Conservation (phyloP, 2,888 invertebrate genomes). For the Bembecia ichneumoniformis region DNA sequence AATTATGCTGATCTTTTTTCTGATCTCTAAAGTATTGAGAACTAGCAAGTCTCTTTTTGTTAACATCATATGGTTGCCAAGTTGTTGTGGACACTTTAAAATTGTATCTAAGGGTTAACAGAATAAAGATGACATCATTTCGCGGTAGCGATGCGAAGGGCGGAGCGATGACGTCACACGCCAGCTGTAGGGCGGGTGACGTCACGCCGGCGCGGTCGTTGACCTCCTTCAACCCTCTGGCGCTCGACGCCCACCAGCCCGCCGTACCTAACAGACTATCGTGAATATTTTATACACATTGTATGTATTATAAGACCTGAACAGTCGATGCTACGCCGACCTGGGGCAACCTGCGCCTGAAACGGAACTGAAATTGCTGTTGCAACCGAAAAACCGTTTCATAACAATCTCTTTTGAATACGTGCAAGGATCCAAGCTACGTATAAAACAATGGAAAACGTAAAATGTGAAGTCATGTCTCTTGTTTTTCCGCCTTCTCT, state of each 20-base stretch:
- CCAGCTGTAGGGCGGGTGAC: conserved; percentile 65
- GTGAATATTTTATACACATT: conserved; percentile 50
- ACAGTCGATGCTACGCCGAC: conserved; percentile 53
- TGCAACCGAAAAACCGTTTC: background rate
- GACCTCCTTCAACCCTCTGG: conserved; percentile 52
- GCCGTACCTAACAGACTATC: conserved; percentile 33
- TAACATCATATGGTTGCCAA: conserved; percentile 43
- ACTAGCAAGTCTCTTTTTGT: too few species aligned
- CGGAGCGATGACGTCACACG: conserved; percentile 53
- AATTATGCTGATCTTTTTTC: too few species aligned
- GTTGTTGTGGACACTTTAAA: conserved; percentile 29
- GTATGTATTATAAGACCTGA: conserved; percentile 33
- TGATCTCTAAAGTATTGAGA: too few species aligned
- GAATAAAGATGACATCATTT: conserved; percentile 42
- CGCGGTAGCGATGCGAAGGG: conserved; percentile 35
- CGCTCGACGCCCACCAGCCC: conserved; percentile 25
- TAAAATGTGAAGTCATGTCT: background rate
- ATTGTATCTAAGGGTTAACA: conserved; percentile 42
- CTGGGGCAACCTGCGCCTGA: conserved; percentile 47
- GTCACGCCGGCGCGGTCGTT: conserved; percentile 57
- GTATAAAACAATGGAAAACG: background rate
- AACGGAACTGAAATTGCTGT: conserved; percentile 1
- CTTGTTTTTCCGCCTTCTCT: too few species aligned
- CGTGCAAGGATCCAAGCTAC: conserved; percentile 1
- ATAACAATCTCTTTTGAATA: background rate